Conservation (phyloP, 2,113 vertebrate species). For the Ahaetulla prasina region DNA sequence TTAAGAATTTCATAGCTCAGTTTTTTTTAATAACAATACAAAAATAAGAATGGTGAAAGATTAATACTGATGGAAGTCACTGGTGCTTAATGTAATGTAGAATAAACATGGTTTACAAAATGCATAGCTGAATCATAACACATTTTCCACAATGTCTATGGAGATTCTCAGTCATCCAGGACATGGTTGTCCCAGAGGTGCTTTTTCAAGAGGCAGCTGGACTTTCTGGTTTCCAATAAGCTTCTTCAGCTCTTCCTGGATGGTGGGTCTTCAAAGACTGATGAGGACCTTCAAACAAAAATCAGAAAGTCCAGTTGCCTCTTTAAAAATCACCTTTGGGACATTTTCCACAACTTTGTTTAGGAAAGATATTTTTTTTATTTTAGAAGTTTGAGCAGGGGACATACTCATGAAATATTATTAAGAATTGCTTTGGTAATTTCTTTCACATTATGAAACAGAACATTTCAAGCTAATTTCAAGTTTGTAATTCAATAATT, state of each 20-base stretch:
- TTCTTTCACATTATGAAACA: conserved; percentile 67
- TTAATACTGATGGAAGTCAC: not conserved
- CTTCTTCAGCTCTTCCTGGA: too few relatives aligned
- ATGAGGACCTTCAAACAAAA: too few relatives aligned
- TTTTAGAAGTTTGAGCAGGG: conserved; percentile 62
- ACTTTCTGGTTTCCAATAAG: too few relatives aligned
- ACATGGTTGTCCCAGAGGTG: too few relatives aligned
- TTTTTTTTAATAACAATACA: not conserved
- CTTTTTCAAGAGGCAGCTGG: too few relatives aligned
- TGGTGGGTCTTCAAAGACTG: too few relatives aligned
- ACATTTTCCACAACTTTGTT: conserved; percentile 43
- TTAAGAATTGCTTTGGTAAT: conserved; percentile 43
- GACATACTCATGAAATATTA: conserved; percentile 60
- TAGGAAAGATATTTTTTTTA: conserved; percentile 41
- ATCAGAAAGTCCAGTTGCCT: too few relatives aligned
- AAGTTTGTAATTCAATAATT: conserved; percentile 68
- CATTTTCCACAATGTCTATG: not conserved
- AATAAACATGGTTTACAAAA: conserved; percentile 19
- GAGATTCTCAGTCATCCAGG: too few relatives aligned
- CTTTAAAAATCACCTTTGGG: too few relatives aligned
- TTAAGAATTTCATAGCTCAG: not conserved
- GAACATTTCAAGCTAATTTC: conserved; percentile 73
- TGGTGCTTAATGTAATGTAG: conserved; percentile 29
- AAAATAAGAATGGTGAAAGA: not conserved
- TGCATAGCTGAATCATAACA: conserved; percentile 42